A percentile compares a stretch with the other conserved stretches of the same genome.
Evolutionary conservation across 1,140 invertebrate species (phyloP).

Genomic region (Drosophila funebris): DNA sequence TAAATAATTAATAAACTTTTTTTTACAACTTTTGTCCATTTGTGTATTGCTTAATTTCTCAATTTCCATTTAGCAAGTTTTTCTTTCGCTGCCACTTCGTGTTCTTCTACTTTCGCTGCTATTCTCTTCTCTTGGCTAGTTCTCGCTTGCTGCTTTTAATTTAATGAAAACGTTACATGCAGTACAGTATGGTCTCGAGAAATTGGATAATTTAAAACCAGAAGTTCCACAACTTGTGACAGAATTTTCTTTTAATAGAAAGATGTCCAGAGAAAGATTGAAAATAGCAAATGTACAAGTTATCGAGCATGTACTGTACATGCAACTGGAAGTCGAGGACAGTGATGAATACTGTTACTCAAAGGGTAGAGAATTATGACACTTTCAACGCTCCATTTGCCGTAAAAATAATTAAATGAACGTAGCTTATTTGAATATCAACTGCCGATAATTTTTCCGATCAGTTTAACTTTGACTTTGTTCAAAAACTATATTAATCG

Average conservation of each 20-base stretch:
- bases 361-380: too few relatives aligned
- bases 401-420: too few relatives aligned
- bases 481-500: not conserved
- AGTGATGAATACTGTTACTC: not conserved
- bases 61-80: constrained; percentile 38
- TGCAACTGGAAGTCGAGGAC: too few relatives aligned
- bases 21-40: constrained; percentile 14
- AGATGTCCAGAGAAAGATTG: too few relatives aligned
- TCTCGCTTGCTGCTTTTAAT: constrained; percentile 42
- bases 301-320: too few relatives aligned
- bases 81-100: not conserved
- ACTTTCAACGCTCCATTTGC: too few relatives aligned
- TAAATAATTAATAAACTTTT: constrained; percentile 62
- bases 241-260: too few relatives aligned
- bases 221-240: not conserved
- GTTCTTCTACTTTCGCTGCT: not conserved
- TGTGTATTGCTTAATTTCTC: constrained; percentile 22
- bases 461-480: too few relatives aligned
- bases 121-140: not conserved
- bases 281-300: too few relatives aligned
- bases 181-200: not conserved
- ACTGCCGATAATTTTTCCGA: not conserved
- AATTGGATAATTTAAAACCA: not conserved
- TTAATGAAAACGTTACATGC: constrained; percentile 48
- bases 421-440: not conserved